These are phyloP conservation scores for Peromyscus maniculatus DNA, from an alignment of 2,113 vertebrate species.

Conservation along the genomic window DNA sequence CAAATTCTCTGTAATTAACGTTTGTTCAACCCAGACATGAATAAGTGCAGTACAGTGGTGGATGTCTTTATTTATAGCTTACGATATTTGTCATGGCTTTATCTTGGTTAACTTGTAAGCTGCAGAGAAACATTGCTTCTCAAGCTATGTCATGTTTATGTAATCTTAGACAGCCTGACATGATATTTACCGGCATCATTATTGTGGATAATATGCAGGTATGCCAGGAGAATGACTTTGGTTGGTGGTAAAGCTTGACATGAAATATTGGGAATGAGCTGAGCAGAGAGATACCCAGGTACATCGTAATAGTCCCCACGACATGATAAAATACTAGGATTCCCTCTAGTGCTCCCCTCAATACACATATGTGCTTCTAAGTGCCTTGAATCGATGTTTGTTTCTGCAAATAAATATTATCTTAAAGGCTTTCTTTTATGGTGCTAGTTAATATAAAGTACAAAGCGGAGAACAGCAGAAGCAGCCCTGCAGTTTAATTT, in stretches of 20 bases:
- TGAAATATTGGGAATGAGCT: constrained; percentile 77
- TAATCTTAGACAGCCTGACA: constrained; percentile 66
- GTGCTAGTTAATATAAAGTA: constrained; percentile 77
- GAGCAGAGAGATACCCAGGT: constrained; percentile 75
- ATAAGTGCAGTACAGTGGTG: constrained; percentile 71
- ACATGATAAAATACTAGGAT: constrained; percentile 85
- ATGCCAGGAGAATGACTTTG: constrained; percentile 69
- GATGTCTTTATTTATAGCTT: constrained; percentile 86
- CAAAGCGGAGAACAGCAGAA: constrained; percentile 74
- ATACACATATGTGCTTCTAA: constrained; percentile 79
- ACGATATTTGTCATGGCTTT: constrained; percentile 79
- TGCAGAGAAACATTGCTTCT: constrained; percentile 74
- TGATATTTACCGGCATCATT: constrained; percentile 81
- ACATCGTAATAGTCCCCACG: constrained; percentile 69
- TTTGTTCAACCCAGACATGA: constrained; percentile 87
- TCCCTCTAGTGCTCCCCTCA: constrained; percentile 83
- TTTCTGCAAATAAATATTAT: constrained; percentile 86
- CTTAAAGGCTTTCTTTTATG: constrained; percentile 86
- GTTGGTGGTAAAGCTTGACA: constrained; percentile 68
- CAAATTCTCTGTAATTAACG: constrained; percentile 88
- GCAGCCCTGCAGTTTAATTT: constrained; percentile 72
- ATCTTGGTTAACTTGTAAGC: constrained; percentile 83
- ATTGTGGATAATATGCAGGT: constrained; percentile 74
- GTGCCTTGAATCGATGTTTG: constrained; percentile 86
- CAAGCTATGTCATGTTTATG: constrained; percentile 70